phyloP scores from a whole-genome alignment of 2,113 vertebrate species.

The Alethe castanea region DNA sequence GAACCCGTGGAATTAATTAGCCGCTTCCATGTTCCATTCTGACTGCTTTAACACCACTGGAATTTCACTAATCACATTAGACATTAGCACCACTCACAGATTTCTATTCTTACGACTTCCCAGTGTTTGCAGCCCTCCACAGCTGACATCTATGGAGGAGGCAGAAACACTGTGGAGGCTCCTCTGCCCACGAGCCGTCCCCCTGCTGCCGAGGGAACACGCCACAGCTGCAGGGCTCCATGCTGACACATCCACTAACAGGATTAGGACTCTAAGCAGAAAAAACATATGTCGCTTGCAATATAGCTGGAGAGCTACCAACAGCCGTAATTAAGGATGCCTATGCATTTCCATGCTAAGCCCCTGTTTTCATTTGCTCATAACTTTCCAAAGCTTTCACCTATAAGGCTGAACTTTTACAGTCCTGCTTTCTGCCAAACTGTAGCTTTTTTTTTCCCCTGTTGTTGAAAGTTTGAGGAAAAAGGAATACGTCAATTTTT shows the following conservation, averaged over 20 bases:
- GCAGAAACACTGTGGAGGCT: not conserved
- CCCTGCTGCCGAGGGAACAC: accelerated
- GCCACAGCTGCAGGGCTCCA: constrained; percentile 6
- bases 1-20: constrained; percentile 30
- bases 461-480: constrained; percentile 35
- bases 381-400: constrained; percentile 59
- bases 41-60: not conserved
- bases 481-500: not conserved
- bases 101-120: not conserved
- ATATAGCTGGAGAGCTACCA: constrained; percentile 55
- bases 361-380: constrained; percentile 42
- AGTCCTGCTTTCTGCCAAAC: not conserved
- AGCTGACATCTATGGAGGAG: not conserved
- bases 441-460: not conserved
- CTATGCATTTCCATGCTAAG: constrained; percentile 55
- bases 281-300: constrained; percentile 4
- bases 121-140: not conserved
- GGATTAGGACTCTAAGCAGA: constrained; percentile 26
- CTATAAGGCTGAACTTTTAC: constrained; percentile 30
- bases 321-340: constrained; percentile 53
- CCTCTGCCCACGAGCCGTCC: not conserved
- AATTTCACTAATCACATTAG: constrained; percentile 15
- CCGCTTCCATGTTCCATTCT: not conserved
- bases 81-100: not conserved
- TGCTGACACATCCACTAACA: constrained; percentile 38